Evolutionary conservation across 2,797 vertebrate genomes (phyloP).

Genomic region (Lutjanus argentimaculatus): DNA sequence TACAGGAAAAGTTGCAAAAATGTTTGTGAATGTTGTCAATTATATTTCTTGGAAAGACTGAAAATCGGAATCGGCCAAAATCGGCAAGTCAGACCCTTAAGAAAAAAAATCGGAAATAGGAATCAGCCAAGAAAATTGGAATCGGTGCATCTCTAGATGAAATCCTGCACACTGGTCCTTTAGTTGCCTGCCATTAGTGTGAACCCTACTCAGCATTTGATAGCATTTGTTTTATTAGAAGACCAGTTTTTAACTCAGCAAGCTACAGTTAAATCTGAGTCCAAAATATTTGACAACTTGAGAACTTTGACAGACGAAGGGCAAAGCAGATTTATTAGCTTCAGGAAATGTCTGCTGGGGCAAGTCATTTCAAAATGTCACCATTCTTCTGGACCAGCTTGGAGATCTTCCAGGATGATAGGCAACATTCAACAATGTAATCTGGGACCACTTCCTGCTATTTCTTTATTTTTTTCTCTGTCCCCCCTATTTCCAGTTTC

Average conservation of each 20-base stretch:
- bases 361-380: constrained; percentile 40
- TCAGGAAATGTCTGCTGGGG: constrained; percentile 23
- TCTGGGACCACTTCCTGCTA: constrained; percentile 12
- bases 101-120: no score
- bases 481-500: constrained; percentile 24
- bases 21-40: no score
- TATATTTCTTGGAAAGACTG: no score
- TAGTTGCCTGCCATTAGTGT: not conserved
- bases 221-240: not conserved
- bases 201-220: not conserved
- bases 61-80: no score
- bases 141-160: no score
- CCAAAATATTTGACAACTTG: constrained; percentile 6
- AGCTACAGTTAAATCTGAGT: not conserved
- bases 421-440: constrained; percentile 24
- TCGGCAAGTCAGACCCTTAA: no score
- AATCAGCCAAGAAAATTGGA: no score
- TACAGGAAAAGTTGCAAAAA: no score
- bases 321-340: constrained; percentile 30
- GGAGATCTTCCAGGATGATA: constrained; percentile 31
- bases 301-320: constrained; percentile 26
- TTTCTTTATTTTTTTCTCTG: not conserved
- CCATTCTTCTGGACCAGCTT: constrained; percentile 18
- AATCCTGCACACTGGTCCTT: no score
- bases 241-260: not conserved